phyloP scores from a whole-genome alignment of 2,888 invertebrate species.

The Cecidostiba fungosa region DNA sequence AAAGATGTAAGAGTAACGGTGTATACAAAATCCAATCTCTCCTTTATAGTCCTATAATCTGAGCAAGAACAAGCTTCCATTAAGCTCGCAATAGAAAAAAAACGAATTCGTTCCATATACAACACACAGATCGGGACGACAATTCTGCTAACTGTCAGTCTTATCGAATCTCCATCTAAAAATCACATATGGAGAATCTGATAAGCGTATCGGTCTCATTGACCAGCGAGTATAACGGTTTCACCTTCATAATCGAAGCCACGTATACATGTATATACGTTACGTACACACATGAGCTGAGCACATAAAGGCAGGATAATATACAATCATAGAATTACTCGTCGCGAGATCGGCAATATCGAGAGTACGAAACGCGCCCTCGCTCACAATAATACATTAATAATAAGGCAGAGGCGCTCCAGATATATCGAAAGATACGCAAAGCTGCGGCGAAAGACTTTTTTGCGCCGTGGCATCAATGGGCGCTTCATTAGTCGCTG shows the following conservation, averaged over 20 bases:
- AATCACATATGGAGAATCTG: constrained; percentile 51
- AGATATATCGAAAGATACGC: constrained; percentile 40
- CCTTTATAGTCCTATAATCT: constrained; percentile 23
- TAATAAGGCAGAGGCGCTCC: constrained; percentile 65
- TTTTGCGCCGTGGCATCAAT: constrained; percentile 61
- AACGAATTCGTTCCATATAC: neutral
- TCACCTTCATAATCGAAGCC: constrained; percentile 42
- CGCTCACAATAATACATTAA: constrained; percentile 7
- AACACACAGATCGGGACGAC: constrained; percentile 34
- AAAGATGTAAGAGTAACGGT: constrained; percentile 41
- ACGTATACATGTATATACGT: neutral
- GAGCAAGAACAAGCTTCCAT: constrained; percentile 34
- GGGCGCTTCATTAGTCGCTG: constrained; percentile 74
- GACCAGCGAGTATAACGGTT: constrained; percentile 46
- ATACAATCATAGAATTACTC: constrained; percentile 46
- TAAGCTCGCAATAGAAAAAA: constrained; percentile 27
- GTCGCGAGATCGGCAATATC: constrained; percentile 18
- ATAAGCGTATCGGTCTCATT: constrained; percentile 53
- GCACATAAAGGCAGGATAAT: constrained; percentile 6
- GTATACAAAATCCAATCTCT: constrained; percentile 24
- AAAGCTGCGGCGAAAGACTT: neutral
- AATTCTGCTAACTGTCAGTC: constrained; percentile 57
- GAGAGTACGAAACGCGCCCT: constrained; percentile 34
- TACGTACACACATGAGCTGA: neutral
- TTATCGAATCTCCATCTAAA: constrained; percentile 56